Conservation (phyloP, 2,888 invertebrate species). For the Acanthacorydalis orientalis region DNA sequence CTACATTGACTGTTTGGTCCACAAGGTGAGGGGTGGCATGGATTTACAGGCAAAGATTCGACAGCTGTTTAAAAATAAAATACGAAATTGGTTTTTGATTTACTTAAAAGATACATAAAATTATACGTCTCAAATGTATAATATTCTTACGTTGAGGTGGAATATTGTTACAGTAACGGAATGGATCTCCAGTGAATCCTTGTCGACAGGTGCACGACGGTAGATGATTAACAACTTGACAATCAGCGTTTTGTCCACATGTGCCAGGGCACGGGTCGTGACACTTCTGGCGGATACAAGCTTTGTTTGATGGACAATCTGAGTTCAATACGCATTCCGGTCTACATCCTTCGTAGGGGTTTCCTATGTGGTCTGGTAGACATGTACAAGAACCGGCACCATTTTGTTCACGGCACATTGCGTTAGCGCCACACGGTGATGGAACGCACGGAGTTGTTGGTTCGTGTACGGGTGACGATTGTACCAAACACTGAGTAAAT, state of each 20-base stretch:
- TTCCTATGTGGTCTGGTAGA: constrained; percentile 52
- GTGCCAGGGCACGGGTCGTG: constrained; percentile 34
- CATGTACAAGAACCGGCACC: constrained; percentile 55
- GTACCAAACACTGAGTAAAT: constrained; percentile 37
- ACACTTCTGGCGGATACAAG: constrained; percentile 35
- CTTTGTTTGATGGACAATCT: constrained; percentile 26
- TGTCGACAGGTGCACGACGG: constrained; percentile 44
- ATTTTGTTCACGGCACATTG: constrained; percentile 48
- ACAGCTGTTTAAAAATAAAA: constrained; percentile 22
- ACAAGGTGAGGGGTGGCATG: constrained; percentile 61
- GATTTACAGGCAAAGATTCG: constrained; percentile 24
- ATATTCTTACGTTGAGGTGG: constrained; percentile 18
- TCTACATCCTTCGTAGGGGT: constrained; percentile 52
- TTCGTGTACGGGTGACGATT: constrained; percentile 12
- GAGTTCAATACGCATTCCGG: constrained; percentile 26
- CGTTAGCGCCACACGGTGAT: constrained; percentile 49
- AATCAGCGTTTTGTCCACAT: constrained; percentile 32
- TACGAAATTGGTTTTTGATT: background rate
- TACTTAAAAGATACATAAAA: background rate
- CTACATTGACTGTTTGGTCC: constrained; percentile 64
- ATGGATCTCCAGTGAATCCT: constrained; percentile 48
- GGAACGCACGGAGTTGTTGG: constrained; percentile 22
- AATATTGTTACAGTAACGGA: constrained; percentile 30
- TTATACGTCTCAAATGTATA: background rate
- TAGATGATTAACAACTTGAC: constrained; percentile 35